These are phyloP conservation scores for Chromis chromis DNA, from an alignment of 2,797 vertebrate genomes.

Conservation along the genomic window DNA sequence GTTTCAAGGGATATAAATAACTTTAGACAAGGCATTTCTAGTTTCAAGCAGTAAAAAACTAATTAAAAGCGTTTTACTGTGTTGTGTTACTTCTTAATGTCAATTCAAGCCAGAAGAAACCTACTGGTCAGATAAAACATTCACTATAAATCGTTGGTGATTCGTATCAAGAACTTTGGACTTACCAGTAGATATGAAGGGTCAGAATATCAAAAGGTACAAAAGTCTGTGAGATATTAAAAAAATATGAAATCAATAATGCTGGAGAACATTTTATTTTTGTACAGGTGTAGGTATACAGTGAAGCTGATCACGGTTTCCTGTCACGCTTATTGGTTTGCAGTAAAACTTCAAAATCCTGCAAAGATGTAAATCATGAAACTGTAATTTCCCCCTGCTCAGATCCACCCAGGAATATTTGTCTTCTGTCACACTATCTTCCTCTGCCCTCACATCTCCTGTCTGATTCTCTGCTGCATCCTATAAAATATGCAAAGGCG, in stretches of 20 bases:
- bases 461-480: slow-evolving; percentile 4
- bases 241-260: slow-evolving; percentile 1
- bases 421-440: neutral
- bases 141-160: no score
- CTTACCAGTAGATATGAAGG: neutral
- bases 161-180: no score
- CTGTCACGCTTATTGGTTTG: neutral
- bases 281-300: neutral
- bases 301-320: neutral
- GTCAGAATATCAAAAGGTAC: neutral
- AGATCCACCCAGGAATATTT: neutral
- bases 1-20: no score
- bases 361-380: neutral
- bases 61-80: no score
- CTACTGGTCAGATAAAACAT: no score
- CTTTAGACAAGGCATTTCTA: no score
- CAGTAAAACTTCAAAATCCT: slow-evolving; percentile 23
- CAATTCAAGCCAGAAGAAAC: no score
- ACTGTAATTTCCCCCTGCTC: neutral
- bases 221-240: slow-evolving; percentile 6
- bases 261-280: neutral
- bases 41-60: no score
- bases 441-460: slow-evolving; percentile 22
- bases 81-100: no score
- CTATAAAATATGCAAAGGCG: slow-evolving; percentile 4